Percentiles rank a stretch among this genome's conserved stretches.
Evolutionary conservation across 2,113 vertebrate species (phyloP).

Genomic region (Sinocyclocheilus rhinocerous): DNA sequence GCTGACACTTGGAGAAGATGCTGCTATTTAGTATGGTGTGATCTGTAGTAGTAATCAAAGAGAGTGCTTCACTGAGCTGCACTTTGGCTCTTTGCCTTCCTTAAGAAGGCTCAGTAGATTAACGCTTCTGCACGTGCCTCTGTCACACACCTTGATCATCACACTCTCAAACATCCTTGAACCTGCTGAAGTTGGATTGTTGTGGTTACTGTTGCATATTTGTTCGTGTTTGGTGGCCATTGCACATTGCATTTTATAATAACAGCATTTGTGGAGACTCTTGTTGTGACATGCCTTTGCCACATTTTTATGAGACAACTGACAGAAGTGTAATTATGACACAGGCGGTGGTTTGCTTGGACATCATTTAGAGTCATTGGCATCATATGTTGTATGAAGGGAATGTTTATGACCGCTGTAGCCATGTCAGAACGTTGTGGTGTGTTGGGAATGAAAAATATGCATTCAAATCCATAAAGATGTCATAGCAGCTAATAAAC

Average conservation of each 20-base stretch:
- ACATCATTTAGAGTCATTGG: neutral
- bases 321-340: constrained; percentile 4
- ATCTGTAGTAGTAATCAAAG: constrained; percentile 42
- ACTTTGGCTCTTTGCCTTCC: constrained; percentile 51
- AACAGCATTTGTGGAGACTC: neutral
- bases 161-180: constrained; percentile 33
- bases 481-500: neutral
- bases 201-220: neutral
- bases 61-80: constrained; percentile 45
- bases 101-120: constrained; percentile 55
- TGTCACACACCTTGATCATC: constrained; percentile 3
- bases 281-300: neutral
- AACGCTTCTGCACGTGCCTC: constrained; percentile 55
- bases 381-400: neutral
- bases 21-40: neutral
- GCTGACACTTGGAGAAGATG: constrained; percentile 32
- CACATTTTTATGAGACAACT: neutral
- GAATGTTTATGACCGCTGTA: neutral
- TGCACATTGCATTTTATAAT: neutral
- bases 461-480: constrained; percentile 17
- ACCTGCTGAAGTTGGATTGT: neutral
- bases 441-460: neutral
- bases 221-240: neutral
- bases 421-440: neutral
- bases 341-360: neutral